Evolutionary conservation across 2,888 invertebrate species (phyloP), one percentile per base, ranked within the genome.

Genomic region (Entomobrya proxima): DNA sequence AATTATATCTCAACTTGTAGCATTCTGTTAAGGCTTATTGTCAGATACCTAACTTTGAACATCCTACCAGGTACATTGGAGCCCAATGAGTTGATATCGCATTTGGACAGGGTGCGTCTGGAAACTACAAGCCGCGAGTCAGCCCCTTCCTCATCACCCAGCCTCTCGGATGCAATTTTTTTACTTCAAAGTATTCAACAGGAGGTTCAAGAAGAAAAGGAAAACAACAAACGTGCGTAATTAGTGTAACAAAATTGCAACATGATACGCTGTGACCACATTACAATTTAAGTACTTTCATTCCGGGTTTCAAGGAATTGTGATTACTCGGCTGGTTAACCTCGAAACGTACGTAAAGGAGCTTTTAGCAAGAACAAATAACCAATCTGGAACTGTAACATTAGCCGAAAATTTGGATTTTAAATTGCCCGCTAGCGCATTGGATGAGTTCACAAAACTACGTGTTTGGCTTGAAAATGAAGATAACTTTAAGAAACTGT

Each of bases 401-500:
- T 9, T 35, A 1, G 15, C 6, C 2, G 74, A 74, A 7, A n/a
- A n/a, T n/a, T 18, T 52, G 1, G n/a, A 6, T 9, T 13, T 72
- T 27, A 11, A 40, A 2, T 5, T 74, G 5, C 74, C 74, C 0
- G 50, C 50, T 0, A 3, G 2, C 0, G 18, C 74, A 1, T 32
- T 74, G 32, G 74, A 74, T 1, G n/a, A 50, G n/a, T 52, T 74
- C 18, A 18, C 11, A 9, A 2, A 15, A 1, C 74, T 74, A 2
- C 18, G 24, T 7, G 9, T 7, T 11, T 74, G 74, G 74, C 74
- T 74, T 9, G 32, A 27, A n/a, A 27, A 27, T 1, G n/a, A 30
- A n/a, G 50, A 74, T 15, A 74, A 74, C 32, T 74, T 50, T n/a
- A 50, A 30, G 7, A 47, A n/a, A 30, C 32, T 74, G 32, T n/a